Percentiles rank a stretch among this genome's conserved stretches.
phyloP scores from a whole-genome alignment of 1,140 invertebrate genomes.

The Drosophila teissieri region DNA sequence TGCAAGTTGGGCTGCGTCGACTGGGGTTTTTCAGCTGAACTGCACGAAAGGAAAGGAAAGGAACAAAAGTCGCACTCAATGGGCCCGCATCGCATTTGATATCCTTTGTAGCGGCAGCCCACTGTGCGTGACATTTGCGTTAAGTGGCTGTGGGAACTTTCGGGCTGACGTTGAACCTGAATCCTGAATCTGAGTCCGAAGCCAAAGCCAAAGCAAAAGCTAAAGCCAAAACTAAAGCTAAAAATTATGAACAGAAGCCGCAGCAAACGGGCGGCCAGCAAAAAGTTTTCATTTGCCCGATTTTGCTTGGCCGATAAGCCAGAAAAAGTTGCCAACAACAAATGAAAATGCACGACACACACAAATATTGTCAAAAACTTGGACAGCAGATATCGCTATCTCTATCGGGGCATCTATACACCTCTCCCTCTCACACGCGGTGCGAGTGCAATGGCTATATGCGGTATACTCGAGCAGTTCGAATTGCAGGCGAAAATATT shows the following conservation, averaged over 20 bases:
- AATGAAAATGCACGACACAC: constrained; percentile 67
- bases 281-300: constrained; percentile 72
- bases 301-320: constrained; percentile 52
- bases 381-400: constrained; percentile 41
- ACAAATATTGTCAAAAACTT: constrained; percentile 64
- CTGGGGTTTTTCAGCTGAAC: neutral
- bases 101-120: constrained; percentile 62
- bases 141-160: constrained; percentile 77
- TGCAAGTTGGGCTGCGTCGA: neutral
- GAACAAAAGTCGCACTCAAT: constrained; percentile 53
- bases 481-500: constrained; percentile 47
- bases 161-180: neutral
- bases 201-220: neutral
- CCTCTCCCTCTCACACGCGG: constrained; percentile 4
- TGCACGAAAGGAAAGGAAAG: constrained; percentile 18
- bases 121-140: constrained; percentile 82
- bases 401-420: constrained; percentile 39
- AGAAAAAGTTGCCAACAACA: constrained; percentile 66
- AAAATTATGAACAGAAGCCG: constrained; percentile 30
- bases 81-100: constrained; percentile 75
- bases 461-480: constrained; percentile 8
- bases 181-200: too few relatives aligned
- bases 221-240: neutral
- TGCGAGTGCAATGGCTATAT: constrained; percentile 62
- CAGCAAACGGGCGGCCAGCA: constrained; percentile 8